Percentiles rank a stretch among this genome's conserved stretches.
Conservation (phyloP, 1,140 invertebrate species). For the Bombus ignitus region DNA sequence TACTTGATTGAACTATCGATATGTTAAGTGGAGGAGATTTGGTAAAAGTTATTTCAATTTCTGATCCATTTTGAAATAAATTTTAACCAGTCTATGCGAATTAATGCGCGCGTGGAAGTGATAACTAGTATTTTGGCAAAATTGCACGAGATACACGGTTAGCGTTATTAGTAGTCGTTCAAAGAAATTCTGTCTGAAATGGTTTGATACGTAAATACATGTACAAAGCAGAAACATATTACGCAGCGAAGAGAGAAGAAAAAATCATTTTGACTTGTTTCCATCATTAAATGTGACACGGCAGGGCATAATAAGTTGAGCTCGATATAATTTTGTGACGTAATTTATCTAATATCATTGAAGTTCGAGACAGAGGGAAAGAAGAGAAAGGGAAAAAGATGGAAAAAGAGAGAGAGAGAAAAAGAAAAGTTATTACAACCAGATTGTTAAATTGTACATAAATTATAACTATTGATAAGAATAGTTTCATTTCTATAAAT, state of each 20-base stretch:
- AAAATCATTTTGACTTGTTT: constrained; percentile 56
- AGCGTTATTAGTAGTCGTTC: not conserved
- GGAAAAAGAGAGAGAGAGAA: not conserved
- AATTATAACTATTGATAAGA: constrained; percentile 51
- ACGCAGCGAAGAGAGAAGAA: not conserved
- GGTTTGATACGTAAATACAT: not conserved
- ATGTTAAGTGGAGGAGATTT: constrained; percentile 50
- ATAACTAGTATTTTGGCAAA: constrained; percentile 39
- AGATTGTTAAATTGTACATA: constrained; percentile 60
- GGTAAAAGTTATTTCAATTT: constrained; percentile 82
- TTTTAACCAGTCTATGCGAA: constrained; percentile 74
- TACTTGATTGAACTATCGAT: constrained; percentile 2
- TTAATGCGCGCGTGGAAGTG: not conserved
- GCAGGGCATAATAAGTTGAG: constrained; percentile 61
- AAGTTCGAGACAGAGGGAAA: not conserved
- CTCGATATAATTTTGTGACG: constrained; percentile 55
- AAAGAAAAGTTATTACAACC: constrained; percentile 29
- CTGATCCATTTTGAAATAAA: constrained; percentile 82
- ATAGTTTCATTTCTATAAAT: constrained; percentile 53
- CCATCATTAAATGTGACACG: constrained; percentile 57
- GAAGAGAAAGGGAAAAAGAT: not conserved
- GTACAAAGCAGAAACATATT: constrained; percentile 5
- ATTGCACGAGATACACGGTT: not conserved
- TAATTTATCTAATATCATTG: constrained; percentile 47
- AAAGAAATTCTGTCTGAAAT: not conserved